phyloP scores from a whole-genome alignment of 2,797 vertebrate species.

The Chrosomus eos region DNA sequence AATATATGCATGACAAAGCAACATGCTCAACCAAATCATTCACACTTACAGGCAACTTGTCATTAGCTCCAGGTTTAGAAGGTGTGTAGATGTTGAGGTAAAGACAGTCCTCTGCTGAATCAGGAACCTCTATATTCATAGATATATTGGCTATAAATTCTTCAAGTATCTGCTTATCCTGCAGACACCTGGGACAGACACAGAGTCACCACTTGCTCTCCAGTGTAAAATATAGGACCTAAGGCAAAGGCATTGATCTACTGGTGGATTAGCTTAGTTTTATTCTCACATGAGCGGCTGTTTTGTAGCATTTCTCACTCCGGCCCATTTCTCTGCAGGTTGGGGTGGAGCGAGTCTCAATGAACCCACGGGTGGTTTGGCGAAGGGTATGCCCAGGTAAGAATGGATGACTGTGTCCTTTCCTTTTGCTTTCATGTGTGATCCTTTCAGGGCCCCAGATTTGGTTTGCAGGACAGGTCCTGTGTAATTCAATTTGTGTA shows the following conservation, averaged over 20 bases:
- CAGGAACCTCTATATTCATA: constrained; percentile 64
- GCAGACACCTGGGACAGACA: constrained; percentile 79
- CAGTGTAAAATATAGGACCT: background rate
- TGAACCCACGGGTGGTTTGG: constrained; percentile 81
- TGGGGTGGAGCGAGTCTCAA: constrained; percentile 81
- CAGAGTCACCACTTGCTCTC: background rate
- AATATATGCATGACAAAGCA: too few species aligned
- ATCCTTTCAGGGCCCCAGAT: constrained; percentile 67
- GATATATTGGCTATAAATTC: constrained; percentile 62
- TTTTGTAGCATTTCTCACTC: constrained; percentile 76
- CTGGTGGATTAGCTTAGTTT: background rate
- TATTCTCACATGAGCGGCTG: constrained; percentile 82
- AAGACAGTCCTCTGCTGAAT: constrained; percentile 84
- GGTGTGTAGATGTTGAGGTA: constrained; percentile 84
- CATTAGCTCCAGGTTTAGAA: constrained; percentile 64
- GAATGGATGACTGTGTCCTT: constrained; percentile 71
- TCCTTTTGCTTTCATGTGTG: constrained; percentile 72
- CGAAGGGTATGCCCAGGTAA: constrained; percentile 86
- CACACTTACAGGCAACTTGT: constrained; percentile 73
- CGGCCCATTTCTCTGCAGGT: constrained; percentile 79
- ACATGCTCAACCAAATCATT: background rate
- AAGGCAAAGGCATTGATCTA: background rate
- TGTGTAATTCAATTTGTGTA: constrained; percentile 12
- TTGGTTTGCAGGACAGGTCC: constrained; percentile 57
- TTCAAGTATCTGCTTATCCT: constrained; percentile 68